These are phyloP conservation scores for Syrphus vitripennis DNA, from an alignment of 2,888 invertebrate genomes.

Conservation along the genomic window DNA sequence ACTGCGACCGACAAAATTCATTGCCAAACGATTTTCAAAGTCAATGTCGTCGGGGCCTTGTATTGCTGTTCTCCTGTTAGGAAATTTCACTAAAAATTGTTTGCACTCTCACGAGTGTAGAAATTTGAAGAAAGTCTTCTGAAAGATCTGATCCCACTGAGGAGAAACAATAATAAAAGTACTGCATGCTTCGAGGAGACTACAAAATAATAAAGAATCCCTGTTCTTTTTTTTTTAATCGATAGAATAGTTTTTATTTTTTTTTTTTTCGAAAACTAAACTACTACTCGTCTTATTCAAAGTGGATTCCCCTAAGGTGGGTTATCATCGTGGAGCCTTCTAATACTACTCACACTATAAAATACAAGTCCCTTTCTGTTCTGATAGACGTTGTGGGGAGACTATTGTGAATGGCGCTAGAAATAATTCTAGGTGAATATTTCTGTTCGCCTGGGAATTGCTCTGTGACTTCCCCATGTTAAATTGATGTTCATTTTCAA, in stretches of 20 bases:
- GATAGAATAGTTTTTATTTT: background rate
- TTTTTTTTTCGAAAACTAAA: background rate
- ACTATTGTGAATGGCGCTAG: conserved; percentile 11
- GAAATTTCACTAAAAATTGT: conserved; percentile 82
- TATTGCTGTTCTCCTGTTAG: conserved; percentile 81
- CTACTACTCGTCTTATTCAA: background rate
- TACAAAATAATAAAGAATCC: background rate
- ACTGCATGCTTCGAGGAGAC: conserved; percentile 4
- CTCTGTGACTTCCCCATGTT: conserved; percentile 81
- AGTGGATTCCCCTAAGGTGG: background rate
- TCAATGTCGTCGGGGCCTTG: conserved; percentile 76
- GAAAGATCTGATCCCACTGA: conserved; percentile 40
- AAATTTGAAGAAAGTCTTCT: conserved; percentile 74
- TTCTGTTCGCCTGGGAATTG: conserved; percentile 77
- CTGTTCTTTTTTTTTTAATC: background rate
- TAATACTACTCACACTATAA: background rate
- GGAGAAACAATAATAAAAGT: conserved; percentile 19
- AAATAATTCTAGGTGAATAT: conserved; percentile 5
- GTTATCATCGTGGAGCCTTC: conserved; percentile 6
- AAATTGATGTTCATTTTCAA: conserved; percentile 70
- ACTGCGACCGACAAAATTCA: conserved; percentile 66
- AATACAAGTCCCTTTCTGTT: conserved; percentile 3
- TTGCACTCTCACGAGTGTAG: conserved; percentile 80
- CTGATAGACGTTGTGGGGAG: background rate
- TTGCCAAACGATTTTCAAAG: conserved; percentile 79